A percentile compares a stretch with the other conserved stretches of the same genome.
Conservation (phyloP, 1,140 invertebrate genomes). For the Polypedilum pembai region DNA sequence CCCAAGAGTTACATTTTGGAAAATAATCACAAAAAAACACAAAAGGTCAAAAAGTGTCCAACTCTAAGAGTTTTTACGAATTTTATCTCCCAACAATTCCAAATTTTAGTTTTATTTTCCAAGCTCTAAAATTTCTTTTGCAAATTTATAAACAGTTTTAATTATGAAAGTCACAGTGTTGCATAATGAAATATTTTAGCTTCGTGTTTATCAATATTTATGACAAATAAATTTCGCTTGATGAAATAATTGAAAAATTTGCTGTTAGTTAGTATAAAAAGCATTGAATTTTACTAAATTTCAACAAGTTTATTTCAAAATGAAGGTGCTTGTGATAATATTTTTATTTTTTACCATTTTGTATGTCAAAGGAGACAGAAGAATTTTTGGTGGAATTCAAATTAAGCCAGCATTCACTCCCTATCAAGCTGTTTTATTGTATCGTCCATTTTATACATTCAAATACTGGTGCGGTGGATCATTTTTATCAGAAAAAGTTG, state of each 20-base stretch:
- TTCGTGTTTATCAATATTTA: too few relatives aligned
- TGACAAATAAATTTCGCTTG: too few relatives aligned
- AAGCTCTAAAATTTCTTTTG: too few relatives aligned
- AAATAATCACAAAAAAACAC: too few relatives aligned
- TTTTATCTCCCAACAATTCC: too few relatives aligned
- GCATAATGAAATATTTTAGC: neutral
- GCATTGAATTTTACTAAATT: neutral
- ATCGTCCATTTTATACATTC: neutral
- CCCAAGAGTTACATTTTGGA: too few relatives aligned
- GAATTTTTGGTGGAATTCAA: neutral
- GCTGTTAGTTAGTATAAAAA: neutral
- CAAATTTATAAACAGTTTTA: neutral
- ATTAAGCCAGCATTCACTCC: neutral
- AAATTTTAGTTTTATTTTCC: too few relatives aligned
- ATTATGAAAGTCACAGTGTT: too few relatives aligned
- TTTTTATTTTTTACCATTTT: neutral
- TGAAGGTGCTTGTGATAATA: neutral
- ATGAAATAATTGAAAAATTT: too few relatives aligned
- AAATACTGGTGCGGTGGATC: conserved; percentile 37
- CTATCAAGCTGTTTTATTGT: neutral
- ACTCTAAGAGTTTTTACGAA: too few relatives aligned
- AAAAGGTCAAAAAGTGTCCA: too few relatives aligned
- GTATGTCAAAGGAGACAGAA: neutral
- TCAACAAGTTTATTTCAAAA: neutral
- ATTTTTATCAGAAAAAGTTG: conserved; percentile 41